These are phyloP conservation scores for Ispidina lecontei DNA, from an alignment of 2,797 vertebrate genomes.

Conservation along the genomic window DNA sequence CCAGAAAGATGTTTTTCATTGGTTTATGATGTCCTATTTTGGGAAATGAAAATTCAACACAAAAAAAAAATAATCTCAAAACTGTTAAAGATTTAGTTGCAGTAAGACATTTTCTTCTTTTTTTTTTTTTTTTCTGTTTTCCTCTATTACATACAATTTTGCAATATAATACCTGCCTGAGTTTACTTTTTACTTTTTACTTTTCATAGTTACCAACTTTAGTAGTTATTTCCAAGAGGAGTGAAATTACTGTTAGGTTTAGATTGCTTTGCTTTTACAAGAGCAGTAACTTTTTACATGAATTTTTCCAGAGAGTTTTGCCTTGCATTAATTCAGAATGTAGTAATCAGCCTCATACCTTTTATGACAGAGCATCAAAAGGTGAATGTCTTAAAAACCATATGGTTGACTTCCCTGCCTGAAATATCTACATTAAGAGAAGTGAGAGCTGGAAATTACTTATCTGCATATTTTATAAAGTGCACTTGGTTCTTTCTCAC, in stretches of 20 bases:
- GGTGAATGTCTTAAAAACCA: neutral
- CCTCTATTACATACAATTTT: neutral
- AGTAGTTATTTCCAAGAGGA: neutral
- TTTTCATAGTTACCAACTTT: neutral
- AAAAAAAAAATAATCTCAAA: neutral
- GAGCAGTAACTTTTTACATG: neutral
- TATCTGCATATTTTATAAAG: neutral
- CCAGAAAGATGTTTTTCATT: neutral
- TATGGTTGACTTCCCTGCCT: neutral
- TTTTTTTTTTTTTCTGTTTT: neutral
- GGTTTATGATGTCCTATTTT: neutral
- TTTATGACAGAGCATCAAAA: neutral
- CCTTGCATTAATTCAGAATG: neutral
- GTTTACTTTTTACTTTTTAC: neutral
- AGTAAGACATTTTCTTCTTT: neutral
- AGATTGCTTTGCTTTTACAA: slow-evolving; percentile 9
- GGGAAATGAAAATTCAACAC: neutral
- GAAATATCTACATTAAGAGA: neutral
- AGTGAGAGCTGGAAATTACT: neutral
- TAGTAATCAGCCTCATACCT: neutral
- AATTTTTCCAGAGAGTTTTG: neutral
- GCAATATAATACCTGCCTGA: neutral
- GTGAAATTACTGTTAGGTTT: neutral
- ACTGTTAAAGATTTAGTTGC: neutral
- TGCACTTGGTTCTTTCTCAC: neutral